Evolutionary conservation across 2,888 invertebrate genomes (phyloP).

Genomic region (Pandemis heparana): DNA sequence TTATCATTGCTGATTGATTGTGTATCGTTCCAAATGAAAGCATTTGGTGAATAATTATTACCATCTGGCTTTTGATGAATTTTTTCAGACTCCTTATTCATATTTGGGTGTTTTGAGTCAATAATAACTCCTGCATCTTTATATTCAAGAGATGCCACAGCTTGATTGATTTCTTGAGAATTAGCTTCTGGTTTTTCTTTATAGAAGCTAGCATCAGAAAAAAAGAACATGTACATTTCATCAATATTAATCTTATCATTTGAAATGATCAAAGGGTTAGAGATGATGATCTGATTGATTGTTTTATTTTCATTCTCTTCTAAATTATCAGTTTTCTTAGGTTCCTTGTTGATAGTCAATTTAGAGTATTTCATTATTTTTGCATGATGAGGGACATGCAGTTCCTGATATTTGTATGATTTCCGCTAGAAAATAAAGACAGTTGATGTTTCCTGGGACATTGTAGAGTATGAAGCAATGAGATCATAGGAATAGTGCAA

Average conservation of each 20-base stretch:
- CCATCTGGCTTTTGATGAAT: slow-evolving; percentile 21
- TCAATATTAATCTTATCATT: slow-evolving; percentile 46
- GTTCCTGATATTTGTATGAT: slow-evolving; percentile 67
- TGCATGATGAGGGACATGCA: slow-evolving; percentile 57
- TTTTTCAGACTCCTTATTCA: background rate
- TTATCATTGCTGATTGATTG: background rate
- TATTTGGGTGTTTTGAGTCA: background rate
- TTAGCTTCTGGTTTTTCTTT: background rate
- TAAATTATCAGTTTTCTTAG: background rate
- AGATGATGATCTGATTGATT: slow-evolving; percentile 41
- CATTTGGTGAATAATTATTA: background rate
- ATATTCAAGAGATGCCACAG: background rate
- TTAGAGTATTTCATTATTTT: slow-evolving; percentile 51
- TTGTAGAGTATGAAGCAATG: background rate
- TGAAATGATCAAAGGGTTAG: slow-evolving; percentile 52
- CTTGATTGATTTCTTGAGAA: background rate
- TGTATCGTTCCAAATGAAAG: background rate
- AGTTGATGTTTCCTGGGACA: slow-evolving; percentile 8
- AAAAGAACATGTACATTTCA: slow-evolving; percentile 49
- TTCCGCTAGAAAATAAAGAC: slow-evolving; percentile 65
- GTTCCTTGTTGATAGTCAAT: slow-evolving; percentile 46
- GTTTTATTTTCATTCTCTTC: slow-evolving; percentile 33
- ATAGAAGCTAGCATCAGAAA: slow-evolving; percentile 49
- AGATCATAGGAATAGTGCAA: background rate
- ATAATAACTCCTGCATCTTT: background rate